These are phyloP conservation scores for Dipodomys spectabilis DNA, from an alignment of 2,113 vertebrate species.

Conservation along the genomic window DNA sequence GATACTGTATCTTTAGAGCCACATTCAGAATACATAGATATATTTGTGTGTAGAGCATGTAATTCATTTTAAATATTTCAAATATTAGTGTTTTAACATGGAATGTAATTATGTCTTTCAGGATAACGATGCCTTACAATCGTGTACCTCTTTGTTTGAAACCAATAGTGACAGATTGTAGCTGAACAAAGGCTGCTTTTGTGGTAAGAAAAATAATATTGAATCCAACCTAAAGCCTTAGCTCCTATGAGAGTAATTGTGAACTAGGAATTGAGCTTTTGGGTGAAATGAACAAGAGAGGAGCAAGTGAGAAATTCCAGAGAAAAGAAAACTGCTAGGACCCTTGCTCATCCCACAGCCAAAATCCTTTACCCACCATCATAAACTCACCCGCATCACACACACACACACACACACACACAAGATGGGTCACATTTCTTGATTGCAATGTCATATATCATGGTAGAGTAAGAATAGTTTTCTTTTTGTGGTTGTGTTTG, in stretches of 20 bases:
- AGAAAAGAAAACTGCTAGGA: background rate
- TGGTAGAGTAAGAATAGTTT: background rate
- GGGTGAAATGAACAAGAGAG: background rate
- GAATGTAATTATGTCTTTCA: background rate
- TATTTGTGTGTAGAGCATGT: background rate
- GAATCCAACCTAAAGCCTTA: conserved; percentile 11
- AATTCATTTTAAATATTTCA: background rate
- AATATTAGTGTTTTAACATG: background rate
- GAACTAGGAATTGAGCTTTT: background rate
- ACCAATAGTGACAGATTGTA: background rate
- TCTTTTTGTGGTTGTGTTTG: no score
- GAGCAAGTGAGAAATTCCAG: background rate
- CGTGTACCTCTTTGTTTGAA: conserved; percentile 32
- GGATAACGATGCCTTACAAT: background rate
- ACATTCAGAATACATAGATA: background rate
- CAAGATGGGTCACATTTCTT: background rate
- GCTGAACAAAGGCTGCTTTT: background rate
- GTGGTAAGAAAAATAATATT: background rate
- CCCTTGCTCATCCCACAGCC: background rate
- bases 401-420: background rate
- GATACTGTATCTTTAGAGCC: background rate
- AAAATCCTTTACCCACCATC: background rate
- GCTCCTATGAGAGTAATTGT: background rate
- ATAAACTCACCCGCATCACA: background rate
- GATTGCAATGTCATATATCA: background rate